These are phyloP conservation scores for Sclerurus mexicanus DNA, from an alignment of 2,113 vertebrate species.

Conservation along the genomic window DNA sequence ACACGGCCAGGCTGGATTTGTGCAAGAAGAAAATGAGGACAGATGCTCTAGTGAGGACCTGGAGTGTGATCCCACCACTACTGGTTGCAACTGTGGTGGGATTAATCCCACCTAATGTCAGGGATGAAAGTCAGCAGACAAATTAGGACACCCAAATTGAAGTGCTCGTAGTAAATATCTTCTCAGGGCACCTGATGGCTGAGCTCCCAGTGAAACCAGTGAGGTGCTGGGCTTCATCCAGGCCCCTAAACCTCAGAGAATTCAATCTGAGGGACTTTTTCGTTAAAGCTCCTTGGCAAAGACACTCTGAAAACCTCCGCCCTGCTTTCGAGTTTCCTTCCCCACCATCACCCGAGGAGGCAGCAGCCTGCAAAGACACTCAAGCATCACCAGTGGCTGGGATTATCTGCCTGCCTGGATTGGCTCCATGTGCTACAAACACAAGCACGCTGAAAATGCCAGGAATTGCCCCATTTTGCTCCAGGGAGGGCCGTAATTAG, in stretches of 20 bases:
- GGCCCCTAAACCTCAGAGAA: neutral
- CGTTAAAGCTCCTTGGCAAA: neutral
- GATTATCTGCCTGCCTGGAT: neutral
- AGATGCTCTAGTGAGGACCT: neutral
- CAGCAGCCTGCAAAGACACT: neutral
- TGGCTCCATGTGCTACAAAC: neutral
- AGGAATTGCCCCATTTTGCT: constrained; percentile 23
- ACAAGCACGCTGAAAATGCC: neutral
- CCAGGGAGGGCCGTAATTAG: neutral
- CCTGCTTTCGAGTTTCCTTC: neutral
- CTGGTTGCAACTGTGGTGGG: neutral
- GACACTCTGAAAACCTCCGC: neutral
- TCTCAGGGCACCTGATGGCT: neutral
- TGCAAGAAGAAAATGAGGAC: neutral
- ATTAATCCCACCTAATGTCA: neutral
- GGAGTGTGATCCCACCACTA: neutral
- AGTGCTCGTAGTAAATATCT: neutral
- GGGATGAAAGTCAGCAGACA: neutral
- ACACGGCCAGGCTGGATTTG: accelerated
- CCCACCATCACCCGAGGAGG: accelerated
- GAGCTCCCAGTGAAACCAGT: neutral
- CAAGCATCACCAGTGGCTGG: neutral
- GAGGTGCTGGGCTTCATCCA: neutral
- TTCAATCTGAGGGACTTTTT: neutral
- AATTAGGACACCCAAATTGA: neutral